Base-by-base conservation (phyloP, 2,113 vertebrate genomes). In the Antigone vipio region DNA sequence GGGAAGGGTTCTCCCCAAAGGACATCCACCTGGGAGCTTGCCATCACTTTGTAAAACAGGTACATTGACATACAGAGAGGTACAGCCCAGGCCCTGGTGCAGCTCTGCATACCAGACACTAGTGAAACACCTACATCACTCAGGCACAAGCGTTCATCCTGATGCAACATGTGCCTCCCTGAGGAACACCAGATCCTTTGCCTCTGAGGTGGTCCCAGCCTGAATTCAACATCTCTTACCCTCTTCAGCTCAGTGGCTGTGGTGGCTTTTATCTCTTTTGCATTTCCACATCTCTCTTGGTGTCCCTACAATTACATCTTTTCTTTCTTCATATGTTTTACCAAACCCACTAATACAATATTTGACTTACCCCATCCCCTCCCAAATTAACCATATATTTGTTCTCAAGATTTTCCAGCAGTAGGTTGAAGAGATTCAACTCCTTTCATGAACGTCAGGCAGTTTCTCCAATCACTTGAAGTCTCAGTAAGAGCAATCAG, bases 401-500 rank as follows among this genome's bases (percentile, higher is more conserved):
- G 93, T 98, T 98, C 97, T 96, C 94, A 96, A 96, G 91, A 92
- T 97, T 97, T 97, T 98, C 88, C 91, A 89, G 94, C 87, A 88
- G 63, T 60, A 91, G 52, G 74, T 74, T 95, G 91, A 98, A 97
- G 93, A 84, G 86, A 85, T 96, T 95, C 94, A 88, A 85, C 93
- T 95, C 94, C 91, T 97, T 95, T 97, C 69, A 38, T 95, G 95
- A 97, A 89, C 22, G 16, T 63, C 9, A 85, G 94, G 86, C 94
- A 89, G 94, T 93, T 93, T 92, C 92, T 95, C 94, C 96, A 98
- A 92, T 96, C 97, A 95, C 89, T 83, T 91, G 92, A 97, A 96
- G 91, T 91, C 95, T 97, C 97, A 85, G 93, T 88, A 75, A 96
- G 97, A 97, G 97, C 96, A 98, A 98, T 98, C 97, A 97, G 95